phyloP scores from a whole-genome alignment of 1,140 invertebrate species.

The Sipha flava region DNA sequence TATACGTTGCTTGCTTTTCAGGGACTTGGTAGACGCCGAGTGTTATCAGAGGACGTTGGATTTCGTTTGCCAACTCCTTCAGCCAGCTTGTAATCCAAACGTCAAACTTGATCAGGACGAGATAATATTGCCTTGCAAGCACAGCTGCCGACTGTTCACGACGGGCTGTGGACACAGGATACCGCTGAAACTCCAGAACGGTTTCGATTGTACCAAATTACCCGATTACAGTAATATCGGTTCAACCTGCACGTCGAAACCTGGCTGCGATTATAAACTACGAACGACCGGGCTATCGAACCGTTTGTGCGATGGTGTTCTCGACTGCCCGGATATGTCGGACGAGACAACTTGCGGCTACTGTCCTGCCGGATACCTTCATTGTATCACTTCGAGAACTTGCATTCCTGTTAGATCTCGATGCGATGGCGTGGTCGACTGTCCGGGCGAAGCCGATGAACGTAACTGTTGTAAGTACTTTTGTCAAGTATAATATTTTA shows the following conservation, averaged over 20 bases:
- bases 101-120: constrained; percentile 47
- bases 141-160: constrained; percentile 78
- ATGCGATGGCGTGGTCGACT: constrained; percentile 74
- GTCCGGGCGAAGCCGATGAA: constrained; percentile 77
- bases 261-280: constrained; percentile 37
- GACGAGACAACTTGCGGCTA: constrained; percentile 72
- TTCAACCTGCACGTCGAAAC: constrained; percentile 52
- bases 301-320: constrained; percentile 72
- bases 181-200: constrained; percentile 56
- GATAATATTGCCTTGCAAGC: constrained; percentile 63
- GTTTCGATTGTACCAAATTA: constrained; percentile 70
- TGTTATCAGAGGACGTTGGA: constrained; percentile 76
- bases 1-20: constrained; percentile 38
- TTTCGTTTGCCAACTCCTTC: constrained; percentile 74
- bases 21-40: constrained; percentile 77
- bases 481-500: too few relatives aligned
- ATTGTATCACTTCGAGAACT: constrained; percentile 64
- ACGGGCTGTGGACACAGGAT: constrained; percentile 67
- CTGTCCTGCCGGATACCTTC: constrained; percentile 57
- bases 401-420: constrained; percentile 62
- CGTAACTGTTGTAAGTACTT: constrained; percentile 65
- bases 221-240: constrained; percentile 65
- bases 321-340: constrained; percentile 73
- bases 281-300: constrained; percentile 34
- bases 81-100: constrained; percentile 58